Evolutionary conservation across 2,797 vertebrate species (phyloP), one percentile per base, ranked within the genome.

Genomic region (Helarctos malayanus): DNA sequence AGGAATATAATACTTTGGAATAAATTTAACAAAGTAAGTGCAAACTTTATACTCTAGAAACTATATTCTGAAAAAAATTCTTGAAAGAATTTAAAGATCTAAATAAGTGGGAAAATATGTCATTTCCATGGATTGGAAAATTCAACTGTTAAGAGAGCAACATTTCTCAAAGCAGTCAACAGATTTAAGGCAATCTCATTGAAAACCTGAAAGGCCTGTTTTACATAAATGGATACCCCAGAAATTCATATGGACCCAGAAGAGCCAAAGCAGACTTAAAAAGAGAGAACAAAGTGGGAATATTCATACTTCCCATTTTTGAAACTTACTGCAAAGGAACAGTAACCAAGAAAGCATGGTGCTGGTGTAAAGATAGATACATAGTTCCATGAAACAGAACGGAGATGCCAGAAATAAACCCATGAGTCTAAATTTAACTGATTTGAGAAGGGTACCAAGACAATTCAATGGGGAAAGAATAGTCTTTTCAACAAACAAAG

Each of bases 1-100:
- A 85, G n/a, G 25, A 93, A 90, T 93, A 52, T 7, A 93, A 52
- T 54, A 59, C 25, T 76, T 76, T 69, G 35, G 3, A 92, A 93
- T 73, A 65, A 71, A 54, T 54, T 59, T 91, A 89, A 86, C 23
- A 84, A 25, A 38, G 19, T n/a, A 52, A 71, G 14, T 76, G 10
- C 7, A 76, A 89, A 90, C 49, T 2, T 59, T 81, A 45, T 32
- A 68, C 14, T 57, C 29, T 86, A 25, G 69, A 85, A 78, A 69
- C 2, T 76, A 5, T 73, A 86, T 63, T 86, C 41, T 49, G 32
- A 83, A 93, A 96, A 75, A 49, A 35, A 3, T 57, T 63, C 7
- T 83, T 71, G 13, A 80, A 80, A 76, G 19, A 96, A 91, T 75
- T 90, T 45, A 38, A 86, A 38, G 18, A 47, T 56, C 19, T 49